Conservation (phyloP, 2,113 vertebrate genomes). For the Sapajus apella region DNA sequence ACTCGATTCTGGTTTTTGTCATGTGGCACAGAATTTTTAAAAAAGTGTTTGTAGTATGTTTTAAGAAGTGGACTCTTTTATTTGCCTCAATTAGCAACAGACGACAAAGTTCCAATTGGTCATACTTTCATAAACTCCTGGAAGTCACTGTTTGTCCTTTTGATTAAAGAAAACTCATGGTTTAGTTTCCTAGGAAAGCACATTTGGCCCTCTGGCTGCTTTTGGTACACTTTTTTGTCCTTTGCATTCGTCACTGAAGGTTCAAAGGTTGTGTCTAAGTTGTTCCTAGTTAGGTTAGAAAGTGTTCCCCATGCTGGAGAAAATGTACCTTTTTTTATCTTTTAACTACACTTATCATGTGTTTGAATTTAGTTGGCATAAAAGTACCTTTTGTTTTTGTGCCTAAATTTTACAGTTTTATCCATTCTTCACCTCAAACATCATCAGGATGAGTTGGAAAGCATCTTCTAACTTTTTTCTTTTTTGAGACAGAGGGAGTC, state of each 20-base stretch:
- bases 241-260: constrained; percentile 65
- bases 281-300: neutral
- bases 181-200: constrained; percentile 75
- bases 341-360: neutral
- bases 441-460: constrained; percentile 62
- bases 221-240: constrained; percentile 36
- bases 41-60: constrained; percentile 74
- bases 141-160: constrained; percentile 67
- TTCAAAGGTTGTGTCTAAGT: constrained; percentile 66
- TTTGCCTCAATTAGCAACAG: constrained; percentile 80
- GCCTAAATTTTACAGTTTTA: constrained; percentile 59
- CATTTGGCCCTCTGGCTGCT: constrained; percentile 67
- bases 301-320: constrained; percentile 2
- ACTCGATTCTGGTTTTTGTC: constrained; percentile 86
- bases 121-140: constrained; percentile 78
- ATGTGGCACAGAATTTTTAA: constrained; percentile 79
- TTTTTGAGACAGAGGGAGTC: neutral
- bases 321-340: neutral
- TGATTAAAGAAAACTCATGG: constrained; percentile 69
- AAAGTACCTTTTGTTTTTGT: constrained; percentile 11
- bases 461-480: constrained; percentile 58
- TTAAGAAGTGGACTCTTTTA: constrained; percentile 75
- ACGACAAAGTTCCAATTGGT: constrained; percentile 78
- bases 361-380: neutral
- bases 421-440: constrained; percentile 22